Evolutionary conservation across 2,888 invertebrate species (phyloP).

Genomic region (Coelopa pilipes): DNA sequence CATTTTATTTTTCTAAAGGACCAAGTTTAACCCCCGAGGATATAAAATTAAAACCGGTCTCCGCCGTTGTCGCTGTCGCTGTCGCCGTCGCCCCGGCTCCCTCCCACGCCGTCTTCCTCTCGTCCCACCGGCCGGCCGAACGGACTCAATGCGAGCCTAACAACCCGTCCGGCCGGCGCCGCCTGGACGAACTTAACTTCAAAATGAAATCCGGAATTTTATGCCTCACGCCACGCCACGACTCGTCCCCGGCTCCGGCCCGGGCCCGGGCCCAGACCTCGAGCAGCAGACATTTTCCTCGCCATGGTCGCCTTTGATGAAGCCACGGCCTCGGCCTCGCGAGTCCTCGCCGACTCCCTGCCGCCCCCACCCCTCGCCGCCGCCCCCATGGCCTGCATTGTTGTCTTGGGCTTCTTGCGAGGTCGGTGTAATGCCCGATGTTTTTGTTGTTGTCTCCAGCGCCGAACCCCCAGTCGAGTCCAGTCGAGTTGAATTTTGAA

Average conservation of each 20-base stretch:
- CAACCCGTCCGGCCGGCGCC: slow-evolving; percentile 47
- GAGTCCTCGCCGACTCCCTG: background rate
- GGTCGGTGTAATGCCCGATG: background rate
- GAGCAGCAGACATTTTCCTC: background rate
- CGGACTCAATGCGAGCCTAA: slow-evolving; percentile 56
- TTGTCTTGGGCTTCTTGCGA: slow-evolving; percentile 27
- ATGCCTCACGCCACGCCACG: background rate
- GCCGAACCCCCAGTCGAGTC: background rate
- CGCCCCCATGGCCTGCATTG: background rate
- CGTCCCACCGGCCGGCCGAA: slow-evolving; percentile 40
- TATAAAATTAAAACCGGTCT: slow-evolving; percentile 52
- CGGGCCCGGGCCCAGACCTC: background rate
- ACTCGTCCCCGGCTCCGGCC: too few species aligned
- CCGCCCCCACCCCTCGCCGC: background rate
- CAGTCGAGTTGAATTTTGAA: slow-evolving; percentile 25
- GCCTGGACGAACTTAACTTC: slow-evolving; percentile 34
- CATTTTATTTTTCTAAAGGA: background rate
- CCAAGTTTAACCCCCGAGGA: slow-evolving; percentile 49
- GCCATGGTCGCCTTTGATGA: slow-evolving; percentile 29
- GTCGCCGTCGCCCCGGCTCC: too few species aligned
- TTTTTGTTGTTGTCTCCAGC: background rate
- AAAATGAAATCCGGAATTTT: slow-evolving; percentile 33
- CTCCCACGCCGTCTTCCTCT: too few species aligned
- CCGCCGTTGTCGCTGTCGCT: background rate
- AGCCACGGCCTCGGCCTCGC: background rate